Conservation (phyloP, 2,888 invertebrate genomes). For the Cephus rjabovi region DNA sequence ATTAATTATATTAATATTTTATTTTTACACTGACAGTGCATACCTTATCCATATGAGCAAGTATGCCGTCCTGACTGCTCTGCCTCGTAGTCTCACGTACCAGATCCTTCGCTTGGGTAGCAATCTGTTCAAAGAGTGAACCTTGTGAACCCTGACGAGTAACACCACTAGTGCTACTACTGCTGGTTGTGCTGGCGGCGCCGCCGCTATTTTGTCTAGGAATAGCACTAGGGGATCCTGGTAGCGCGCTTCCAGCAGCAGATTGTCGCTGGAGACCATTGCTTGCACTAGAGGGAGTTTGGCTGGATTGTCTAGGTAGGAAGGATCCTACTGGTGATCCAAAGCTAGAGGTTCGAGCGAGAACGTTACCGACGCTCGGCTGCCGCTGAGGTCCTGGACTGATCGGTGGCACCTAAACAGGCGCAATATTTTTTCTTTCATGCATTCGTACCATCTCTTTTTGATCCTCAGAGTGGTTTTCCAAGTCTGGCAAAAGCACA, state of each 20-base stretch:
- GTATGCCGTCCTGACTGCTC: constrained; percentile 87
- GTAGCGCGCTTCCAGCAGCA: not conserved
- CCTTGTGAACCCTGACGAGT: constrained; percentile 85
- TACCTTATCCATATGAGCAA: constrained; percentile 93
- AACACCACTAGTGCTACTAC: constrained; percentile 54
- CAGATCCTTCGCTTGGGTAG: constrained; percentile 88
- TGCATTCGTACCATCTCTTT: not conserved
- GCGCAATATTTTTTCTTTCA: not conserved
- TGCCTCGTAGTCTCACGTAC: constrained; percentile 89
- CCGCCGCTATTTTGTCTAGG: constrained; percentile 44
- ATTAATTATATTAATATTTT: constrained; percentile 16
- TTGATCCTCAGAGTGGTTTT: not conserved
- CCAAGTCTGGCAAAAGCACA: not conserved
- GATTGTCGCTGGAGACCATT: constrained; percentile 29
- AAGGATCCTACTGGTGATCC: constrained; percentile 66
- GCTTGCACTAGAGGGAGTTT: constrained; percentile 28
- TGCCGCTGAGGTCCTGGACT: constrained; percentile 70
- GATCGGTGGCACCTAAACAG: constrained; percentile 68
- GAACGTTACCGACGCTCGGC: constrained; percentile 72
- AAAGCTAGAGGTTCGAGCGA: constrained; percentile 75
- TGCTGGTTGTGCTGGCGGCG: constrained; percentile 32
- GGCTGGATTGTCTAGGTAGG: constrained; percentile 45
- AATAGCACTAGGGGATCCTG: not conserved
- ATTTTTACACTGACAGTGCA: constrained; percentile 26
- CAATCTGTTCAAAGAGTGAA: constrained; percentile 88